These are phyloP conservation scores for Galago senegalensis DNA, from an alignment of 2,797 vertebrate genomes.

Conservation along the genomic window DNA sequence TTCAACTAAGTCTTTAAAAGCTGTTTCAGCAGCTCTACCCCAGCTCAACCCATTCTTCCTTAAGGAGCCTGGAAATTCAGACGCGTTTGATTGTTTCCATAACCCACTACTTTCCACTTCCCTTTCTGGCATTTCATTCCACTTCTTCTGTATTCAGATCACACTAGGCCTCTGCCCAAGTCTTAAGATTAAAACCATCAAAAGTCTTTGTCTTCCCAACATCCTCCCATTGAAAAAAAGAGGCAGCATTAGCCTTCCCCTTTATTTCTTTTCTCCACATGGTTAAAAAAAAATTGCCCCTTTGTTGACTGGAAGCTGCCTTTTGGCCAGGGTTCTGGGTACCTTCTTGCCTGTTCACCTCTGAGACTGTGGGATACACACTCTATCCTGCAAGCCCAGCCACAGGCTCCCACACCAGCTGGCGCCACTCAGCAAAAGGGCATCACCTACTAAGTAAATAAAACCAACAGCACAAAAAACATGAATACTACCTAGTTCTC, in stretches of 20 bases:
- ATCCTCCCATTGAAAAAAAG: conserved; percentile 26
- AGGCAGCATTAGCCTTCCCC: neutral
- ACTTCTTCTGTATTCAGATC: conserved; percentile 67
- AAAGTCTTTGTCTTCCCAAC: conserved; percentile 68
- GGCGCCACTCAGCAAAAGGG: neutral
- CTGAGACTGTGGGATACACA: neutral
- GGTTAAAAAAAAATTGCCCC: conserved; percentile 26
- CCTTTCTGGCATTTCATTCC: conserved; percentile 62
- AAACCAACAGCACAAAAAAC: neutral
- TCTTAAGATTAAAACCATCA: conserved; percentile 77
- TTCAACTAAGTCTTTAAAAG: conserved; percentile 52
- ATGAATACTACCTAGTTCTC: conserved; percentile 22
- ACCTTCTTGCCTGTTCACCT: neutral
- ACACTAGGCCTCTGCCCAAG: conserved; percentile 63
- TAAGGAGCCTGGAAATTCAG: conserved; percentile 39
- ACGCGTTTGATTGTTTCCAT: conserved; percentile 50
- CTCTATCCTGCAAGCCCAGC: neutral
- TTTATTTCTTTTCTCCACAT: conserved; percentile 18
- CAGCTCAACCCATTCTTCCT: conserved; percentile 10
- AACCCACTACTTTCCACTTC: conserved; percentile 66
- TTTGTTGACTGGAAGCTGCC: neutral
- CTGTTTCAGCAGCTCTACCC: neutral
- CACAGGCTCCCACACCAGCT: neutral
- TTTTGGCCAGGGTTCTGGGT: neutral
- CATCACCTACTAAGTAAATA: neutral